phyloP scores from a whole-genome alignment of 2,797 vertebrate genomes.

The Nyctibius grandis region DNA sequence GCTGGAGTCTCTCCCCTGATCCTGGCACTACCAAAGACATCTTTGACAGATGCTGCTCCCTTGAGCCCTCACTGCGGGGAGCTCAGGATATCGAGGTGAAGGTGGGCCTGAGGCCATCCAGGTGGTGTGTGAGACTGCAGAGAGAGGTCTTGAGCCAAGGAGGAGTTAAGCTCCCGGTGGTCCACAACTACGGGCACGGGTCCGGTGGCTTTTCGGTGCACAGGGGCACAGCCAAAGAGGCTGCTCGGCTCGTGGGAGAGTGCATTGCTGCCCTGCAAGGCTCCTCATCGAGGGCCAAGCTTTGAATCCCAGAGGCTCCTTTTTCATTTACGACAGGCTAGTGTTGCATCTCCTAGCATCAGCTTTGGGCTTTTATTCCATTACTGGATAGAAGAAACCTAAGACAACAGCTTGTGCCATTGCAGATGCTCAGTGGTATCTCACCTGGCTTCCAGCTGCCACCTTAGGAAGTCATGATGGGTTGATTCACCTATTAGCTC shows the following conservation, averaged over 20 bases:
- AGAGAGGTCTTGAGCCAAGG: slow-evolving; percentile 70
- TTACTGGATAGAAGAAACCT: neutral
- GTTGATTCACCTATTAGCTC: neutral
- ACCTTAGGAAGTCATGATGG: neutral
- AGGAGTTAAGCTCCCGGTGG: slow-evolving; percentile 70
- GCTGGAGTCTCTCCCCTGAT: slow-evolving; percentile 79
- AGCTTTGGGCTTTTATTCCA: neutral
- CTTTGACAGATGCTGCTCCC: slow-evolving; percentile 77
- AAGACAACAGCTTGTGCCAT: neutral
- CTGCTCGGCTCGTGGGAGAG: slow-evolving; percentile 76
- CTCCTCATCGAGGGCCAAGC: slow-evolving; percentile 45
- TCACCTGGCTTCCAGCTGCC: neutral
- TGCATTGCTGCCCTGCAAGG: slow-evolving; percentile 59
- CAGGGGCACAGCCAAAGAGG: slow-evolving; percentile 85
- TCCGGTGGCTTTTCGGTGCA: slow-evolving; percentile 83
- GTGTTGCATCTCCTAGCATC: neutral
- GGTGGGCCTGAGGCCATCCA: slow-evolving; percentile 87
- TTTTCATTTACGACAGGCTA: neutral
- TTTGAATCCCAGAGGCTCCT: slow-evolving; percentile 46
- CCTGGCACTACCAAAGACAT: slow-evolving; percentile 72
- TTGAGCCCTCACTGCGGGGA: slow-evolving; percentile 82
- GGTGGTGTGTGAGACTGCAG: slow-evolving; percentile 78
- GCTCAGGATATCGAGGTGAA: slow-evolving; percentile 69
- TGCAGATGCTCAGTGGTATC: neutral
- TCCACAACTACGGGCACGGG: slow-evolving; percentile 93